Evolutionary conservation across 2,797 vertebrate species (phyloP).

Genomic region (Lophotriccus pileatus): DNA sequence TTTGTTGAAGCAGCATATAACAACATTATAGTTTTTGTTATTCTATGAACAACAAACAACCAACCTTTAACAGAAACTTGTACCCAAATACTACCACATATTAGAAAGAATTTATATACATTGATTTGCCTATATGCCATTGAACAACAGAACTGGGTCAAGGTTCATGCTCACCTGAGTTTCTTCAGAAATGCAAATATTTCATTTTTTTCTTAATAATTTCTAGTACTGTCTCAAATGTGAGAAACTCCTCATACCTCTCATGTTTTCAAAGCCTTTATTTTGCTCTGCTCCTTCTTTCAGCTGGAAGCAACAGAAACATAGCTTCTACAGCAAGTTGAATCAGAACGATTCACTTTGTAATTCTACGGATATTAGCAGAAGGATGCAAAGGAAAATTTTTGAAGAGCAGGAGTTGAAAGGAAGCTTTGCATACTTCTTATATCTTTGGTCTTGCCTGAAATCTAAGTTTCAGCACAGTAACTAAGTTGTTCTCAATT

Average conservation of each 20-base stretch:
- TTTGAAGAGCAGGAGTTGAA: neutral
- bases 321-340: neutral
- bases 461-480: neutral
- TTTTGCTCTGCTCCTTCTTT: neutral
- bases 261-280: neutral
- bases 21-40: neutral
- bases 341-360: neutral
- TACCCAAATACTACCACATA: neutral
- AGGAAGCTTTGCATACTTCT: neutral
- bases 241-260: neutral
- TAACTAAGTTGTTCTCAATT: neutral
- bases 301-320: neutral
- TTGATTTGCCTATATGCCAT: neutral
- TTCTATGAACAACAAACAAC: neutral
- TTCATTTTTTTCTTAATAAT: neutral
- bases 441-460: neutral
- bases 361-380: neutral
- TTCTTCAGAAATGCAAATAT: neutral
- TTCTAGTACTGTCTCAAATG: neutral
- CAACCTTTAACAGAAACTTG: neutral
- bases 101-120: neutral
- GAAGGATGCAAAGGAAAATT: neutral
- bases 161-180: neutral
- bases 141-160: neutral
- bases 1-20: neutral